Evolutionary conservation across 2,888 invertebrate genomes (phyloP), one percentile per base, ranked within the genome.

Genomic region (Eupithecia inturbata): DNA sequence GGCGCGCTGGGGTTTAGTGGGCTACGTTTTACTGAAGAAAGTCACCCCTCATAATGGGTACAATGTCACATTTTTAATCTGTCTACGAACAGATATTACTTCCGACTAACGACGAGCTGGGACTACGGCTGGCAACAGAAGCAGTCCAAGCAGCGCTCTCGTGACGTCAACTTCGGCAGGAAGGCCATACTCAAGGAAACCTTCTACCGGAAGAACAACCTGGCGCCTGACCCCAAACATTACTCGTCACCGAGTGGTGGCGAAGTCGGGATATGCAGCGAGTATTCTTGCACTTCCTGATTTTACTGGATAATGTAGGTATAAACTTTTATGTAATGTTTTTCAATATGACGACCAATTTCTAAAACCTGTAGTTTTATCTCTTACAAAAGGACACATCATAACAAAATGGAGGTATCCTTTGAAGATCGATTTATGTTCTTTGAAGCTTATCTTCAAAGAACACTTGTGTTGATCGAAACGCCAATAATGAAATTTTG

Each of bases 71-170:
- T n/a, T n/a, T n/a, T n/a, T n/a, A n/a, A n/a, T n/a, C 22, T 60
- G 14, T 28, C 60, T 60, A 16, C 60, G 7, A 14, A 1, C 73
- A 94, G 95, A 78, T 96, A 91, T 80, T 94, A 92, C 80, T 95
- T 94, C 82, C 94, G 95, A 5, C 88, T 95, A 81, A 85, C 89
- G 1, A 85, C 93, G 0, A 95, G 87, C 83, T 95, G 94, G 90
- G 93, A 93, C 80, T 96, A 96, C 86, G 96, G 96, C 1, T 96
- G 96, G 96, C 93, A 95, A 67, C 95, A 95, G 90, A 94, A 92
- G 85, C 83, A 87, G 41, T 84, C 91, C 0, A 83, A 83, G 10
- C 70, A 87, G 66, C 86, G 81, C 1, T 85, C 89, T 0, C 88
- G 91, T 26, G 91, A 95, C 76, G 84, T 90, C 16, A 92, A 95